Conservation (phyloP, 2,113 vertebrate genomes). For the Shinisaurus crocodilurus region DNA sequence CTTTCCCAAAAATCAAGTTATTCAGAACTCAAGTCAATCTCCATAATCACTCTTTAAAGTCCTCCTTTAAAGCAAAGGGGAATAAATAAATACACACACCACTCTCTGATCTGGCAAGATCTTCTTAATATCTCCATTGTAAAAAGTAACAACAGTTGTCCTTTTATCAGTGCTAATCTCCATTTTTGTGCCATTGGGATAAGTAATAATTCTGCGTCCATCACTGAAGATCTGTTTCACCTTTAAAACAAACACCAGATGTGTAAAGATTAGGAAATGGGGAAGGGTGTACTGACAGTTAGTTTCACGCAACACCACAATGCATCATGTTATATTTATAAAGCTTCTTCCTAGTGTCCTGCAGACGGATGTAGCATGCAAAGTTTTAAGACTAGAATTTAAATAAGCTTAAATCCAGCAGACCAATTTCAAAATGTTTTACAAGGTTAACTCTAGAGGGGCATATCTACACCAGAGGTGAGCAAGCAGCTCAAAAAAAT, state of each 20-base stretch:
- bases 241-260: constrained; percentile 53
- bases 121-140: constrained; percentile 79
- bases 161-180: constrained; percentile 71
- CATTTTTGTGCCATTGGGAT: constrained; percentile 69
- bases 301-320: neutral
- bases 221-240: constrained; percentile 64
- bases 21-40: neutral
- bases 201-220: constrained; percentile 55
- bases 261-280: neutral
- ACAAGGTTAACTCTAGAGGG: neutral
- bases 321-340: neutral
- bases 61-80: constrained; percentile 17
- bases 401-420: neutral
- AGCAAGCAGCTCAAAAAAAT: too few species aligned
- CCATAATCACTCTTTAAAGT: neutral
- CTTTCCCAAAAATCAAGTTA: neutral
- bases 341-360: neutral
- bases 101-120: constrained; percentile 73
- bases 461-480: neutral
- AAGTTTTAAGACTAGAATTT: neutral
- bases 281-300: neutral
- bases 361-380: neutral
- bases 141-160: constrained; percentile 63
- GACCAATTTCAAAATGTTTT: neutral
- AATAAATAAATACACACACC: constrained; percentile 45